Percentiles rank a stretch among this genome's conserved stretches.
These are phyloP conservation scores for Ictidomys tridecemlineatus DNA, from an alignment of 2,113 vertebrate species.

Conservation along the genomic window DNA sequence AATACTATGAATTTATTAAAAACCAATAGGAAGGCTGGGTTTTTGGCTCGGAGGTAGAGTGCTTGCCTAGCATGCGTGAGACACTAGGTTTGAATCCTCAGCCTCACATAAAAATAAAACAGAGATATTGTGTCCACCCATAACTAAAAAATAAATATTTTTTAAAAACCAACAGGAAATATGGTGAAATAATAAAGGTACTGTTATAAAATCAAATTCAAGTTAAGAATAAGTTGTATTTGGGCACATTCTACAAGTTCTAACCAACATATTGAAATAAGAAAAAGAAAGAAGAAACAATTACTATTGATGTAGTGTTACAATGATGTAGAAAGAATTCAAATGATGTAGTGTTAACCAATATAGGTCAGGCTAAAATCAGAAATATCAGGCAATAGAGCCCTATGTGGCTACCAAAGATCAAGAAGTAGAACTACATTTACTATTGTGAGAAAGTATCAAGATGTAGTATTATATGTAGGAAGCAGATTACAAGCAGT, in stretches of 20 bases:
- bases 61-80: no score
- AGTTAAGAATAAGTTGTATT: background rate
- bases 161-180: slow-evolving; percentile 29
- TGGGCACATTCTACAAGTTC: slow-evolving; percentile 6
- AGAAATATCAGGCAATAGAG: slow-evolving; percentile 42
- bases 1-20: background rate
- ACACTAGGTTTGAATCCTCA: no score
- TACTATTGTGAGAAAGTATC: background rate
- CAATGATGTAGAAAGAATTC: background rate
- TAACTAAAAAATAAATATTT: background rate
- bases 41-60: no score
- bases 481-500: slow-evolving; percentile 3
- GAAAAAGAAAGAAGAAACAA: background rate
- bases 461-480: background rate
- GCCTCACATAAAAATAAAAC: no score
- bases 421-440: background rate
- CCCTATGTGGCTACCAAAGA: slow-evolving; percentile 9
- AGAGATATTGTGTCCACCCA: no score
- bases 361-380: background rate
- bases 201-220: slow-evolving; percentile 12
- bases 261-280: background rate
- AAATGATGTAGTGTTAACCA: background rate
- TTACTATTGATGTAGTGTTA: background rate
- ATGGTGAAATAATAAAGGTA: background rate
- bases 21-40: background rate